Evolutionary conservation across 2,113 vertebrate species (phyloP).

Genomic region (Halcyon senegalensis): DNA sequence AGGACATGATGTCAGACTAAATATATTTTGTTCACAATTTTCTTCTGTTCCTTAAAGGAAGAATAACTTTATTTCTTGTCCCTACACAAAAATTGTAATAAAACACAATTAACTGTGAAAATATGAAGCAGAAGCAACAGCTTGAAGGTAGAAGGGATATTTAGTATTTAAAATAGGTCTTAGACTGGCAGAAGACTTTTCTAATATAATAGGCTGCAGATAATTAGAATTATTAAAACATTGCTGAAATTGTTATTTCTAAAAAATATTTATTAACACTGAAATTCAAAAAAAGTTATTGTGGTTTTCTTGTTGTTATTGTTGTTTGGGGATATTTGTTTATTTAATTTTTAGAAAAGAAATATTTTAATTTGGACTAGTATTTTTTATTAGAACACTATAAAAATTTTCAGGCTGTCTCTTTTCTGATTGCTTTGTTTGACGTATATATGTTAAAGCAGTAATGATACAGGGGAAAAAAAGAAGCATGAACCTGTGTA

Average conservation of each 20-base stretch:
- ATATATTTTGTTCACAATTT: neutral
- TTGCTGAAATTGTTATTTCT: constrained; percentile 6
- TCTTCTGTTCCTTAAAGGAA: neutral
- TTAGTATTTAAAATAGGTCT: constrained; percentile 17
- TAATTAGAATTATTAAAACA: constrained; percentile 48
- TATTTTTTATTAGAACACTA: neutral
- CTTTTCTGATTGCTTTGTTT: neutral
- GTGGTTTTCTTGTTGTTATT: neutral
- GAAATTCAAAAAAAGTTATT: neutral
- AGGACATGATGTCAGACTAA: neutral
- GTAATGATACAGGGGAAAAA: accelerated
- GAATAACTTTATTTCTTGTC: neutral
- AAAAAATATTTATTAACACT: neutral
- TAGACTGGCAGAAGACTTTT: constrained; percentile 41
- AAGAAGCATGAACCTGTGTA: neutral
- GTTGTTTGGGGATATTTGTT: neutral
- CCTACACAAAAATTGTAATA: neutral
- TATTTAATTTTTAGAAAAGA: neutral
- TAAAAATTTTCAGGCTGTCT: neutral
- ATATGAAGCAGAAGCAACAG: neutral
- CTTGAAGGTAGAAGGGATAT: constrained; percentile 8
- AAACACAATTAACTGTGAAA: constrained; percentile 42
- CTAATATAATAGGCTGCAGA: constrained; percentile 37
- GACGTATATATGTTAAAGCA: neutral
- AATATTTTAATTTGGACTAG: neutral